Base-by-base conservation (phyloP, 2,888 invertebrate species). In the Ceratothoa steindachneri region DNA sequence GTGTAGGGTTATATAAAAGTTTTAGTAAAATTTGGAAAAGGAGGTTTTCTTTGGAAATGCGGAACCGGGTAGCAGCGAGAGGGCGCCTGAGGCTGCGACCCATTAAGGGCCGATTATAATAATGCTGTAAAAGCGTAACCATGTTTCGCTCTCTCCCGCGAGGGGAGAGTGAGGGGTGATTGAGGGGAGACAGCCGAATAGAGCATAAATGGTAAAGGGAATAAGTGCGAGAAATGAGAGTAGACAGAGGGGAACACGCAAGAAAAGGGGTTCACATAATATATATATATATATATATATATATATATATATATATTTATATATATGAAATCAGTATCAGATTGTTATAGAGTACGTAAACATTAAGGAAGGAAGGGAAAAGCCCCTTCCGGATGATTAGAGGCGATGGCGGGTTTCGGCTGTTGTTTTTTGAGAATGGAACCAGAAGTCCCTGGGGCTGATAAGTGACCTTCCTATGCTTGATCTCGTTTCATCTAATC, bases 221-320 rank as follows among this genome's bases (percentile, higher is more conserved):
- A 12, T 19, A 55, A 19, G 41, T 9, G 41, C 15, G 41, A 41
- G 15, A 41, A 41, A 41, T 41, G 15, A 41, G 41, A 41, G 15
- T n/a, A n/a, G n/a, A n/a, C n/a, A n/a, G n/a, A n/a, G n/a, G n/a
- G n/a, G n/a, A n/a, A n/a, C n/a, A n/a, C n/a, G n/a, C n/a, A n/a
- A n/a, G n/a, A n/a, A n/a, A n/a, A n/a, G n/a, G n/a, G n/a, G n/a
- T n/a, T n/a, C n/a, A n/a, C n/a, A n/a, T n/a, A n/a, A 55, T 55
- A 55, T 55, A 55, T 55, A 55, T 55, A 55, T 55, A 55, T 55
- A 55, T 55, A 55, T 55, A 55, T 55, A 55, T 55, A 55, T 55
- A 55, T 55, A 55, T 55, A 55, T 55, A 55, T 55, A 55, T 55
- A 55, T 55, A 55, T 55, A 55, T 55, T 15, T 55, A 55, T 55